Percentiles rank a stretch among this genome's conserved stretches.
Conservation (phyloP, 2,797 vertebrate species). For the Thalassophryne amazonica region DNA sequence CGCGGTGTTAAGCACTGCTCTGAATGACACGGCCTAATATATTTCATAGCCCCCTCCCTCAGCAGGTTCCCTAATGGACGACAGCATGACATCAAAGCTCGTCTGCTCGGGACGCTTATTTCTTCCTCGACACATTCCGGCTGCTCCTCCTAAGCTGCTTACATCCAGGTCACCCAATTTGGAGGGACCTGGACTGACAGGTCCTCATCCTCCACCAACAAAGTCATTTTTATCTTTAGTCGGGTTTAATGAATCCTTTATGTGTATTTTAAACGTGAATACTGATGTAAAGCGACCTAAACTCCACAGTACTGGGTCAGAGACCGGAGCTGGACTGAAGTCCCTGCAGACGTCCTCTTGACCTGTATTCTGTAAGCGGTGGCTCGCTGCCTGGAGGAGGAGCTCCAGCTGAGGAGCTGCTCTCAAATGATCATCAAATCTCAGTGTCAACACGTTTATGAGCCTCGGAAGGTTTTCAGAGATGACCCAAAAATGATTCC, state of each 20-base stretch:
- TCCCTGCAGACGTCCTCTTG: slow-evolving; percentile 76
- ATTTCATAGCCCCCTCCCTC: slow-evolving; percentile 69
- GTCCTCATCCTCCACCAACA: slow-evolving; percentile 44
- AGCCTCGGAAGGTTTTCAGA: slow-evolving; percentile 73
- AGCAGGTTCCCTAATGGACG: slow-evolving; percentile 64
- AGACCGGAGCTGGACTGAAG: too few species aligned
- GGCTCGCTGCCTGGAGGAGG: slow-evolving; percentile 73
- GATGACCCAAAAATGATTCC: too few species aligned
- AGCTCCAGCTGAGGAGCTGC: slow-evolving; percentile 66
- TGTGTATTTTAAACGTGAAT: too few species aligned
- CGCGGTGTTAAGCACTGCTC: too few species aligned
- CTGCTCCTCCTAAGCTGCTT: slow-evolving; percentile 62
- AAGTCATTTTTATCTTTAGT: slow-evolving; percentile 55
- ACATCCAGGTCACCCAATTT: slow-evolving; percentile 53
- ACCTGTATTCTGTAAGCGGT: slow-evolving; percentile 72
- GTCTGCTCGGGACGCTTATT: slow-evolving; percentile 59
- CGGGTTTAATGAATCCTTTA: too few species aligned
- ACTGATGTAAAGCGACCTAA: too few species aligned
- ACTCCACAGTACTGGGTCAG: too few species aligned
- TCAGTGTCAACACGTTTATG: slow-evolving; percentile 80
- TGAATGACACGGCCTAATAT: slow-evolving; percentile 70
- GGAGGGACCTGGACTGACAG: slow-evolving; percentile 40
- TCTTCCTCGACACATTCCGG: slow-evolving; percentile 66
- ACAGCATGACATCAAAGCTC: slow-evolving; percentile 61
- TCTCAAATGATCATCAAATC: slow-evolving; percentile 82